phyloP scores from a whole-genome alignment of 2,888 invertebrate genomes.

The Caradrina clavipalpis region DNA sequence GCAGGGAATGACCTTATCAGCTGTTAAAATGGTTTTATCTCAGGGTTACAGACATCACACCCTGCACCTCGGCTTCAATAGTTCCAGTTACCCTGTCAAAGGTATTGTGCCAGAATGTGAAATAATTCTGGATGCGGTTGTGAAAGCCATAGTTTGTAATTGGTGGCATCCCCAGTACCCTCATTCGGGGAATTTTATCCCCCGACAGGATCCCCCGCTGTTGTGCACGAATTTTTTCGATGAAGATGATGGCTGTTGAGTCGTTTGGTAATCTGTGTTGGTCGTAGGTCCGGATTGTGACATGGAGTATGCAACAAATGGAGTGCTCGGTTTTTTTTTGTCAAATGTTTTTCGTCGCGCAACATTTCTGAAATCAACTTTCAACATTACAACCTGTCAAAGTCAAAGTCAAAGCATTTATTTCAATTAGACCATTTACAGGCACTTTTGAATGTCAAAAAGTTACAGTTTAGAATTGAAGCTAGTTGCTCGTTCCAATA shows the following conservation, averaged over 20 bases:
- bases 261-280: background rate
- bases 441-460: too few species aligned
- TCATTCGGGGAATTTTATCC: constrained; percentile 47
- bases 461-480: too few species aligned
- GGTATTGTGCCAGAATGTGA: constrained; percentile 78
- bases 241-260: constrained; percentile 49
- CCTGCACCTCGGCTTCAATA: constrained; percentile 89
- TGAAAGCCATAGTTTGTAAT: constrained; percentile 75
- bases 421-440: too few species aligned
- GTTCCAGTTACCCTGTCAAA: constrained; percentile 69
- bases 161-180: constrained; percentile 80
- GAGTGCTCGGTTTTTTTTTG: background rate
- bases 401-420: too few species aligned
- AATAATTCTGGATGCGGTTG: constrained; percentile 78
- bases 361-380: too few species aligned
- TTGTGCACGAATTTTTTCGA: constrained; percentile 59
- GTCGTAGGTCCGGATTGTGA: background rate
- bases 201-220: constrained; percentile 45
- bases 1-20: constrained; percentile 91
- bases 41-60: constrained; percentile 89
- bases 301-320: constrained; percentile 1
- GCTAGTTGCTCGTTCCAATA: too few species aligned
- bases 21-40: constrained; percentile 89
- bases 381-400: too few species aligned
- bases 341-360: too few species aligned